A percentile compares a stretch with the other conserved stretches of the same genome.
Evolutionary conservation across 2,888 invertebrate species (phyloP).

Genomic region (Melinaea menophilus): DNA sequence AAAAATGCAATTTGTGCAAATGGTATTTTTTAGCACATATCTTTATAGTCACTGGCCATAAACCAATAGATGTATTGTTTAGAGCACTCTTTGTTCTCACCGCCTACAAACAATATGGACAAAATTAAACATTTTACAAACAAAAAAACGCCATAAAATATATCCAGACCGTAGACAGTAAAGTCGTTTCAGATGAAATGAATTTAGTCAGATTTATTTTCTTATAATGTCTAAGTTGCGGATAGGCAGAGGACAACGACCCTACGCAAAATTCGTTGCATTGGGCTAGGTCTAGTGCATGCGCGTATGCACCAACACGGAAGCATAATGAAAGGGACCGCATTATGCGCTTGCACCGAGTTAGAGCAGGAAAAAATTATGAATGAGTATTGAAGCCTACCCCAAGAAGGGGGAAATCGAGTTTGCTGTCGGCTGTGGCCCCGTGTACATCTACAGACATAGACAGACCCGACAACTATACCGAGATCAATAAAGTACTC

Average conservation of each 20-base stretch:
- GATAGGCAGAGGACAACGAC: constrained; percentile 64
- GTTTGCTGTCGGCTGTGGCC: constrained; percentile 64
- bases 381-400: constrained; percentile 77
- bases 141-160: constrained; percentile 43
- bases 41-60: constrained; percentile 46
- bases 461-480: constrained; percentile 52
- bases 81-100: constrained; percentile 39
- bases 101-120: constrained; percentile 43
- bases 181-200: constrained; percentile 15
- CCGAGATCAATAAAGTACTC: constrained; percentile 61
- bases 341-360: constrained; percentile 52
- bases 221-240: constrained; percentile 30
- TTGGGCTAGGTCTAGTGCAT: constrained; percentile 77
- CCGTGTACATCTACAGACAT: constrained; percentile 59
- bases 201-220: constrained; percentile 19
- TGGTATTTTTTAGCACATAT: constrained; percentile 54
- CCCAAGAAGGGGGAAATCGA: constrained; percentile 75
- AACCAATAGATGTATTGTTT: constrained; percentile 46
- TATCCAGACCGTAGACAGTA: constrained; percentile 7
- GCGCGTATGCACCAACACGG: constrained; percentile 72
- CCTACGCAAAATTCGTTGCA: constrained; percentile 79
- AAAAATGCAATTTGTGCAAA: constrained; percentile 67
- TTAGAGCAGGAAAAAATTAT: constrained; percentile 71
- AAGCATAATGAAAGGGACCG: constrained; percentile 62
- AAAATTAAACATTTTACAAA: constrained; percentile 53